These are phyloP conservation scores for Philaenus spumarius DNA, from an alignment of 1,140 invertebrate species.

Conservation along the genomic window DNA sequence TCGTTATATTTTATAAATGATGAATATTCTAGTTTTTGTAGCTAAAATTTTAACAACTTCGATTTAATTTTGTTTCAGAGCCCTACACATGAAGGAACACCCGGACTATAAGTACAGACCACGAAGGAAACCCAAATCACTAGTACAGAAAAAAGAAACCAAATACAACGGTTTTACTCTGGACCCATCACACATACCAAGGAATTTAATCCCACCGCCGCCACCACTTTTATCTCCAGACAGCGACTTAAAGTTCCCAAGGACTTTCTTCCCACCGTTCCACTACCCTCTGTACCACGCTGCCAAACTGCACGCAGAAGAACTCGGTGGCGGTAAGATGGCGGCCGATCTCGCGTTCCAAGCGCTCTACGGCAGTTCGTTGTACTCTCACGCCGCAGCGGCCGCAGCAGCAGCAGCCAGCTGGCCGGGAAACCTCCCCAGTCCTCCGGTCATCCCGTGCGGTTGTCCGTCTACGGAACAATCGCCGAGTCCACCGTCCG, in stretches of 20 bases:
- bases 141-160: slow-evolving; percentile 60
- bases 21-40: too few relatives aligned
- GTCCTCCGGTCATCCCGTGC: slow-evolving; percentile 31
- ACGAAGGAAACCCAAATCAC: slow-evolving; percentile 77
- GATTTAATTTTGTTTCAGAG: slow-evolving; percentile 60
- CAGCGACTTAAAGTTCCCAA: slow-evolving; percentile 56
- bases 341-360: slow-evolving; percentile 55
- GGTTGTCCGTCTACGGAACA: slow-evolving; percentile 31
- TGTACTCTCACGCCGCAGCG: slow-evolving; percentile 42
- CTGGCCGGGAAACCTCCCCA: slow-evolving; percentile 40
- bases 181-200: slow-evolving; percentile 40
- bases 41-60: too few relatives aligned
- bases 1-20: too few relatives aligned
- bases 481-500: slow-evolving; percentile 27
- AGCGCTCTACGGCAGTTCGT: slow-evolving; percentile 50
- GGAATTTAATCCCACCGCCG: slow-evolving; percentile 53
- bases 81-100: slow-evolving; percentile 95
- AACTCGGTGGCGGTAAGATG: slow-evolving; percentile 38
- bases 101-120: slow-evolving; percentile 94
- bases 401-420: slow-evolving; percentile 39
- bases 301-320: slow-evolving; percentile 54
- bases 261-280: slow-evolving; percentile 58
- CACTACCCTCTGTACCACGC: slow-evolving; percentile 65
- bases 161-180: slow-evolving; percentile 49
- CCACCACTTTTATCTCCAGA: slow-evolving; percentile 48